Percentiles rank a stretch among this genome's conserved stretches.
These are phyloP conservation scores for Stomatorhinus walkeri DNA, from an alignment of 2,797 vertebrate genomes.

Conservation along the genomic window DNA sequence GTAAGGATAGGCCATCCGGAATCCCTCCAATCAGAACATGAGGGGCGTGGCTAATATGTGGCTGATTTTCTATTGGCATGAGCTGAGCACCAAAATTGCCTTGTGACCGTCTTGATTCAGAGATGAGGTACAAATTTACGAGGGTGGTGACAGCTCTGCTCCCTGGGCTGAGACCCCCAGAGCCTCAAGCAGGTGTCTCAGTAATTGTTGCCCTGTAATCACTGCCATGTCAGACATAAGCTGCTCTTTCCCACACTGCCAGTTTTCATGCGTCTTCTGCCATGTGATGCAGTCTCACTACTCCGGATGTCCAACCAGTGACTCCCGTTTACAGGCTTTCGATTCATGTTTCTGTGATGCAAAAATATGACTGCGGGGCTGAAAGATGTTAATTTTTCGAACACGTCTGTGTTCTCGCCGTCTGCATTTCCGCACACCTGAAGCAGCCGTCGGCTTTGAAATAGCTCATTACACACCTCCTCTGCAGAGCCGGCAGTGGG, in stretches of 20 bases:
- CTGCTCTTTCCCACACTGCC: neutral
- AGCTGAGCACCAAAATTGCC: neutral
- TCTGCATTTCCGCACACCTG: neutral
- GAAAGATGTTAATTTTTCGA: slow-evolving; percentile 7
- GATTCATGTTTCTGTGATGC: neutral
- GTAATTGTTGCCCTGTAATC: neutral
- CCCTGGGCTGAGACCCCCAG: neutral
- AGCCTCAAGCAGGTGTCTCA: neutral
- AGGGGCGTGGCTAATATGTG: neutral
- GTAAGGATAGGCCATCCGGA: neutral
- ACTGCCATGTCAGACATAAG: neutral
- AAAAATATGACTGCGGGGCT: neutral
- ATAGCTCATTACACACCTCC: slow-evolving; percentile 11
- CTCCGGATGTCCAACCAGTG: neutral
- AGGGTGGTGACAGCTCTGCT: neutral
- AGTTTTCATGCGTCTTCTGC: neutral
- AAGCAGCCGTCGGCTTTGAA: neutral
- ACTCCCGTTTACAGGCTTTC: neutral
- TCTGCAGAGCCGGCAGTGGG: neutral
- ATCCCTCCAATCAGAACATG: neutral
- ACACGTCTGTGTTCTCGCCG: neutral
- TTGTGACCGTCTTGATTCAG: neutral
- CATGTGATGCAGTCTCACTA: neutral
- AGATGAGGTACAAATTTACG: neutral
- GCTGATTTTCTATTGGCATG: neutral